Conservation (phyloP, 2,797 vertebrate species). For the Spatula clypeata region DNA sequence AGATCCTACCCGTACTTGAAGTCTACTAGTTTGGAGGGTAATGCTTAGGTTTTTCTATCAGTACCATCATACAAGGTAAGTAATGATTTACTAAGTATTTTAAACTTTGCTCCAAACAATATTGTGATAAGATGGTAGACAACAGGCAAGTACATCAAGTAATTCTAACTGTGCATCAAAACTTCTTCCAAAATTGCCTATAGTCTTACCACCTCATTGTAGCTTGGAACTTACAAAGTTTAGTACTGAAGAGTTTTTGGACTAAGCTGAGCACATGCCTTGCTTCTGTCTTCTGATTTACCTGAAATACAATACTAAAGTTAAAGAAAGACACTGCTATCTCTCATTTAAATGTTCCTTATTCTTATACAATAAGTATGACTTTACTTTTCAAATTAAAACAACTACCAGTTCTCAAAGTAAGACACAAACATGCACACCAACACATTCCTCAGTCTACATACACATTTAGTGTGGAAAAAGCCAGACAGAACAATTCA, state of each 20-base stretch:
- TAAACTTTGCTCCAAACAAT: not conserved
- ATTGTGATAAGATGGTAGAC: not conserved
- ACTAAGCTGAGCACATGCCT: conserved; percentile 90
- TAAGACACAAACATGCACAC: not conserved
- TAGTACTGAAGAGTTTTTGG: conserved; percentile 89
- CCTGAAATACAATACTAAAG: conserved; percentile 80
- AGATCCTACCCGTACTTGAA: not conserved
- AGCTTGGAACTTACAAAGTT: conserved; percentile 90
- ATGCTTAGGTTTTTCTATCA: not conserved
- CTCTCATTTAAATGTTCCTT: not conserved
- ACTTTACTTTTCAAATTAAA: not conserved
- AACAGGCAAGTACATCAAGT: not conserved
- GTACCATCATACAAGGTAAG: not conserved
- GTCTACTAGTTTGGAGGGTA: not conserved
- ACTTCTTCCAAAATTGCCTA: not conserved
- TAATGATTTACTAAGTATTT: not conserved
- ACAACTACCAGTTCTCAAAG: not conserved
- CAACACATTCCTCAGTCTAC: not conserved
- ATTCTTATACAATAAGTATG: not conserved
- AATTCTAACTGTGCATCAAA: not conserved
- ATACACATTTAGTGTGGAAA: not conserved
- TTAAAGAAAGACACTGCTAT: not conserved
- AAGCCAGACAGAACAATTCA: not conserved
- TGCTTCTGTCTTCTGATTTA: conserved; percentile 90
- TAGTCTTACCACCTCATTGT: not conserved